A percentile compares a stretch with the other conserved stretches of the same genome.
phyloP scores from a whole-genome alignment of 2,888 invertebrate species.

The Hypselothyrea guttata region DNA sequence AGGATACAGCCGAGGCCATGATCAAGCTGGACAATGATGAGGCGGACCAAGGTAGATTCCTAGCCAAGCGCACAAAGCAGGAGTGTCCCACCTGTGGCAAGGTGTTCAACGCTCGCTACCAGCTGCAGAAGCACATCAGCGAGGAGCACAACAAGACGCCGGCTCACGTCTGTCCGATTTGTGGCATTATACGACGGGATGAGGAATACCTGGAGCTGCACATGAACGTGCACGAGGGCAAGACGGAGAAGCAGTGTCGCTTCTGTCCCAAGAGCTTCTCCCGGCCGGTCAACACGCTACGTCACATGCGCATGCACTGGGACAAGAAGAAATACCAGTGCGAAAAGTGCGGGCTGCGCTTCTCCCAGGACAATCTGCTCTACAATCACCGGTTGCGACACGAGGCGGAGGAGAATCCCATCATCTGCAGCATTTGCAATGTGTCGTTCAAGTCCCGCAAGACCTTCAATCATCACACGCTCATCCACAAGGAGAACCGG shows the following conservation, averaged over 20 bases:
- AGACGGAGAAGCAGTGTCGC: constrained; percentile 80
- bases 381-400: constrained; percentile 80
- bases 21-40: constrained; percentile 23
- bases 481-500: constrained; percentile 79
- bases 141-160: constrained; percentile 65
- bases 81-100: constrained; percentile 61
- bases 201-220: constrained; percentile 80
- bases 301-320: constrained; percentile 81
- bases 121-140: constrained; percentile 71
- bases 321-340: constrained; percentile 81
- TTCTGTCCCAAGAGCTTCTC: constrained; percentile 79
- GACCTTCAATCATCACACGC: constrained; percentile 78
- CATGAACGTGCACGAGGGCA: constrained; percentile 80
- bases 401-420: constrained; percentile 80
- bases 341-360: constrained; percentile 80
- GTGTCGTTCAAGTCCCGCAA: constrained; percentile 80
- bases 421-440: constrained; percentile 78
- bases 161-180: constrained; percentile 70
- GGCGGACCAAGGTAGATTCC: constrained; percentile 36
- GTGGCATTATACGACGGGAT: constrained; percentile 74
- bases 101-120: constrained; percentile 66
- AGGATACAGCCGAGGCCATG: constrained; percentile 24
- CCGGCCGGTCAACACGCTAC: constrained; percentile 77
- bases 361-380: constrained; percentile 78
- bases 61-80: constrained; percentile 53